A percentile compares a stretch with the other conserved stretches of the same genome.
phyloP scores from a whole-genome alignment of 2,888 invertebrate species.

The Pandemis corylana region DNA sequence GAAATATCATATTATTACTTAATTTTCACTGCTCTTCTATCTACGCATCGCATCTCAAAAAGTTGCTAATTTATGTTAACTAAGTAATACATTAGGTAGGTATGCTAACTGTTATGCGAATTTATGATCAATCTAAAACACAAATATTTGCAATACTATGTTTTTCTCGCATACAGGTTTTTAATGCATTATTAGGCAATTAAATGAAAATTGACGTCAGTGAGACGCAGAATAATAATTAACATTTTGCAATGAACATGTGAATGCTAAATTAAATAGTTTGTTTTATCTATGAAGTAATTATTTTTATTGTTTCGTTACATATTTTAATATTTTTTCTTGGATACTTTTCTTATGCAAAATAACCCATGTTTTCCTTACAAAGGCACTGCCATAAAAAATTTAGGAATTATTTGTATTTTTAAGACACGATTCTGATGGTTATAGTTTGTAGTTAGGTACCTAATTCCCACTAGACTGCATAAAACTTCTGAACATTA shows the following conservation, averaged over 20 bases:
- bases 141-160: conserved; percentile 27
- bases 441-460: no score
- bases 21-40: conserved; percentile 1
- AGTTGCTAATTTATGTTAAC: conserved; percentile 19
- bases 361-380: no score
- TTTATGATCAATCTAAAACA: conserved; percentile 21
- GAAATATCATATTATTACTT: not conserved
- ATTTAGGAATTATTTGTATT: not conserved
- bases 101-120: conserved; percentile 16
- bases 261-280: not conserved
- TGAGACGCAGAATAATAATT: not conserved
- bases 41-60: not conserved
- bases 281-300: not conserved
- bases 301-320: not conserved
- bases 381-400: no score
- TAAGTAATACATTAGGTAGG: conserved; percentile 3
- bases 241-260: not conserved
- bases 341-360: no score
- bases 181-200: conserved; percentile 7
- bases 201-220: conserved; percentile 24
- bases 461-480: not conserved
- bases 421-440: not conserved
- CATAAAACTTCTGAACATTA: no score
- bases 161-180: conserved; percentile 20
- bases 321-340: no score